Evolutionary conservation across 2,888 invertebrate species (phyloP).

Genomic region (Aromia moschata): DNA sequence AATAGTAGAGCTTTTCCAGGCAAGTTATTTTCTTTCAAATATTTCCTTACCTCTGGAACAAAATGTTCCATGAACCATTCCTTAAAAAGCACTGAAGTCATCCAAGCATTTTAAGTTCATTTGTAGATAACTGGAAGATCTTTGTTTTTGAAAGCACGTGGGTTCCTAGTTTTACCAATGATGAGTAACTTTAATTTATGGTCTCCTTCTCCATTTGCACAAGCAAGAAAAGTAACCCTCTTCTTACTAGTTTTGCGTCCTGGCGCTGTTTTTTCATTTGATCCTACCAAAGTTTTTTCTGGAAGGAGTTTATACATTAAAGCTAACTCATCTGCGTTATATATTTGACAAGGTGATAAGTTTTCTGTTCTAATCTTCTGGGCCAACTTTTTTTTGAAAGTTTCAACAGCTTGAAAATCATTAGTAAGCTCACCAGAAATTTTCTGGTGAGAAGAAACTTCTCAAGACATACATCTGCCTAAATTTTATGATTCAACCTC

Average conservation of each 20-base stretch:
- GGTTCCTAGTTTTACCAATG: constrained; percentile 34
- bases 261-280: constrained; percentile 33
- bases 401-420: too few species aligned
- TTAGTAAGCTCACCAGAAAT: too few species aligned
- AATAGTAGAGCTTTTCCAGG: constrained; percentile 20
- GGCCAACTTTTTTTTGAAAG: too few species aligned
- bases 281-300: constrained; percentile 32
- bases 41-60: neutral
- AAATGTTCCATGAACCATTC: constrained; percentile 26
- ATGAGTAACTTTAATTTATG: constrained; percentile 35
- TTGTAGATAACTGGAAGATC: constrained; percentile 21
- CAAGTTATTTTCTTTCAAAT: neutral
- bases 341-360: too few species aligned
- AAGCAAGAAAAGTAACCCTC: constrained; percentile 34
- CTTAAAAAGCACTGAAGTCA: constrained; percentile 27
- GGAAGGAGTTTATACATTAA: constrained; percentile 39
- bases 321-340: constrained; percentile 39
- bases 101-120: constrained; percentile 31
- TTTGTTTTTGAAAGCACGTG: constrained; percentile 28
- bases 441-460: too few species aligned
- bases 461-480: too few species aligned
- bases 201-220: constrained; percentile 30
- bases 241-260: constrained; percentile 32
- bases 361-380: too few species aligned
- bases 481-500: too few species aligned